These are phyloP conservation scores for Todiramphus saurophagus DNA, from an alignment of 2,113 vertebrate species.

Conservation along the genomic window DNA sequence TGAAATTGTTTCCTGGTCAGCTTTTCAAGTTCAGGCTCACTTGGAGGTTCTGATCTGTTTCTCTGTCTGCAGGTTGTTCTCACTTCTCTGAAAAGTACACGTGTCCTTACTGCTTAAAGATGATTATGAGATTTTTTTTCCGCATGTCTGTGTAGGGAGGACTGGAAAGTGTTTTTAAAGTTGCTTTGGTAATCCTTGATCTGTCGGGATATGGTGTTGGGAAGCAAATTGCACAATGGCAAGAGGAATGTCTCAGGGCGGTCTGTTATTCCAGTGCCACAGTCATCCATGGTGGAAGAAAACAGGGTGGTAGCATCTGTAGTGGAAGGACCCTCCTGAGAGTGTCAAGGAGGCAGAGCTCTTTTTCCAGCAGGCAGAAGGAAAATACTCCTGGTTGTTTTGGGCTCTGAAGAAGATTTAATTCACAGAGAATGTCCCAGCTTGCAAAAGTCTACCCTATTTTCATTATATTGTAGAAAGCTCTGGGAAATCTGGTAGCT, in stretches of 20 bases:
- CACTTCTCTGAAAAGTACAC: neutral
- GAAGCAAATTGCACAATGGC: neutral
- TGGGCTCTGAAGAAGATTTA: neutral
- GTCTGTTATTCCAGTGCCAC: neutral
- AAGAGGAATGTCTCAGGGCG: neutral
- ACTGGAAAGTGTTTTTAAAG: neutral
- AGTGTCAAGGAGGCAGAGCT: neutral
- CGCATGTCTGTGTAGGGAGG: neutral
- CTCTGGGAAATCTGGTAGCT: neutral
- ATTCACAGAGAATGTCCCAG: neutral
- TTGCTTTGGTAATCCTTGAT: neutral
- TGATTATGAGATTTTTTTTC: neutral
- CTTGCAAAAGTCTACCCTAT: neutral
- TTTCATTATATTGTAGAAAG: neutral
- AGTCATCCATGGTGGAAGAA: neutral
- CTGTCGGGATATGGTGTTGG: neutral
- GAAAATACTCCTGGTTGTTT: neutral
- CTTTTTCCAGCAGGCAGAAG: neutral
- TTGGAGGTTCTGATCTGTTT: neutral
- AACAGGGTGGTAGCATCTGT: rapidly evolving
- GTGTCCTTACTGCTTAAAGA: neutral
- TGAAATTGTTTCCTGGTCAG: neutral
- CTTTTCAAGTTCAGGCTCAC: neutral
- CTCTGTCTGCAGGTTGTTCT: neutral
- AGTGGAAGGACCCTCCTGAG: neutral